phyloP scores from a whole-genome alignment of 2,113 vertebrate genomes.

The Caranx melampygus region DNA sequence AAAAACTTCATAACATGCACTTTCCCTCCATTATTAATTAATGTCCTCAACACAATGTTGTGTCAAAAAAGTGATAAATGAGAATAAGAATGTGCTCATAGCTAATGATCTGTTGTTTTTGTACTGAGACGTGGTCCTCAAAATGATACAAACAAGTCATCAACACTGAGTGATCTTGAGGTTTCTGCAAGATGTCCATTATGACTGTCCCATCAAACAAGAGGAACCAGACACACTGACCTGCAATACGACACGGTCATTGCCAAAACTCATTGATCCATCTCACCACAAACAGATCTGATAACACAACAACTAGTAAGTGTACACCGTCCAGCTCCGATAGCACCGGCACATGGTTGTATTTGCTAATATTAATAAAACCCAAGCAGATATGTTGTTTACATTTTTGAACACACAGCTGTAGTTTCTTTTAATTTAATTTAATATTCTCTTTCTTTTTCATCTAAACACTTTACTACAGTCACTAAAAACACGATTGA shows the following conservation, averaged over 20 bases:
- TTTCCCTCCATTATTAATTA: neutral
- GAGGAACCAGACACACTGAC: neutral
- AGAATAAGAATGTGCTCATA: no score
- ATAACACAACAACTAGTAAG: conserved; percentile 34
- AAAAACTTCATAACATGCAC: neutral
- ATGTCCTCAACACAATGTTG: neutral
- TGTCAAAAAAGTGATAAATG: neutral
- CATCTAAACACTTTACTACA: neutral
- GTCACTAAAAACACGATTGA: neutral
- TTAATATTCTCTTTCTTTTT: neutral
- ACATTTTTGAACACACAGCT: neutral
- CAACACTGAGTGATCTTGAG: neutral
- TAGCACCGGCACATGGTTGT: neutral
- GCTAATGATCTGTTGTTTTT: no score
- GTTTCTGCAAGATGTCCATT: neutral
- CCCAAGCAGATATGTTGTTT: neutral
- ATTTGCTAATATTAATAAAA: neutral
- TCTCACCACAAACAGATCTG: conserved; percentile 34
- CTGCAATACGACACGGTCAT: conserved; percentile 4
- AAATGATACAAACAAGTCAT: neutral
- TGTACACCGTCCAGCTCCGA: neutral
- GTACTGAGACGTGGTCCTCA: no score
- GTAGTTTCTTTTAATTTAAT: neutral
- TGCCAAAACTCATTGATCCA: conserved; percentile 20
- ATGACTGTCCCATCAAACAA: neutral